Evolutionary conservation across 2,797 vertebrate genomes (phyloP).

Genomic region (Helostoma temminkii): DNA sequence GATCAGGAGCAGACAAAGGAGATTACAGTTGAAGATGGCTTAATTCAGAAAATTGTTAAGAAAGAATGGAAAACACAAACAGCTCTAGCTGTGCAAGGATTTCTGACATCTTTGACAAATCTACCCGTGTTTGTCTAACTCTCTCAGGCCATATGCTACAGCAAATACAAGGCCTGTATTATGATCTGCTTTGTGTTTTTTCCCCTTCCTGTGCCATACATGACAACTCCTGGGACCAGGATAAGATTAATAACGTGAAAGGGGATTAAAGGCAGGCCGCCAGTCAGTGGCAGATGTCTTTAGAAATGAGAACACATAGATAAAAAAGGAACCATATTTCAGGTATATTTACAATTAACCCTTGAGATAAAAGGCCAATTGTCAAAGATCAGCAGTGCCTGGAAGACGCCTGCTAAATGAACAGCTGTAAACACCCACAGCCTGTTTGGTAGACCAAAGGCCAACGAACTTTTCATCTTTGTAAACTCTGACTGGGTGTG

Average conservation of each 20-base stretch:
- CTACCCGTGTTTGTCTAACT: conserved; percentile 77
- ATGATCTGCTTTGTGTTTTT: conserved; percentile 81
- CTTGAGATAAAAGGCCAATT: conserved; percentile 71
- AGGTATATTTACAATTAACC: conserved; percentile 76
- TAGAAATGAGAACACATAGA: conserved; percentile 46
- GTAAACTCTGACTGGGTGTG: conserved; percentile 62
- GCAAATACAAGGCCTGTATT: conserved; percentile 71
- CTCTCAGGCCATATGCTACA: conserved; percentile 79
- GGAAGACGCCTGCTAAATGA: conserved; percentile 51
- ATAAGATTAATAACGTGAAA: conserved; percentile 84
- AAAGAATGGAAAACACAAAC: conserved; percentile 59
- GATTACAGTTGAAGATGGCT: conserved; percentile 80
- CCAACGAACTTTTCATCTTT: conserved; percentile 46
- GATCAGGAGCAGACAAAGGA: conserved; percentile 81
- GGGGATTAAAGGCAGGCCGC: conserved; percentile 82
- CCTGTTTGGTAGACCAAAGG: conserved; percentile 53
- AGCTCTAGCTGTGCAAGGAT: conserved; percentile 59
- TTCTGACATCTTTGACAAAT: conserved; percentile 80
- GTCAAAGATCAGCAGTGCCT: conserved; percentile 57
- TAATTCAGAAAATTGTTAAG: conserved; percentile 72
- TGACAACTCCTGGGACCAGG: conserved; percentile 82
- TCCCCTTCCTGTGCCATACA: conserved; percentile 74
- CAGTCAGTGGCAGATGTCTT: conserved; percentile 82
- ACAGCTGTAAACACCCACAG: conserved; percentile 40
- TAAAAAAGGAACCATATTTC: conserved; percentile 65